Evolutionary conservation across 2,113 vertebrate species (phyloP), one percentile per base, ranked within the genome.

Genomic region (Hippopotamus amphibius): DNA sequence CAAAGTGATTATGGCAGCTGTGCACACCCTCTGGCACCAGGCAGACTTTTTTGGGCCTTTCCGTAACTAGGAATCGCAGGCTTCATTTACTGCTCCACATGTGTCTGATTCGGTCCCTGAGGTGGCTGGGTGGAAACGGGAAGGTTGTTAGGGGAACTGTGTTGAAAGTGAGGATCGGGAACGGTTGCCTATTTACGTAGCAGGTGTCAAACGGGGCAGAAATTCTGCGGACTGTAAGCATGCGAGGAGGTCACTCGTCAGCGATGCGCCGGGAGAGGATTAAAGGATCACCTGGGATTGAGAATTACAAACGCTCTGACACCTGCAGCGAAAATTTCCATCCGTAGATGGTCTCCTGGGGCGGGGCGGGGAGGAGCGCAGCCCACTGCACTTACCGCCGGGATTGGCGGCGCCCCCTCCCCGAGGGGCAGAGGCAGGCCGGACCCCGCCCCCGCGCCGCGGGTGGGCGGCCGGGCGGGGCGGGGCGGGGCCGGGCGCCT

Each of bases 311-410:
- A 16, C 0, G 81, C 46, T 68, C 88, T 7, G 66, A 74, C 88
- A 97, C 97, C 88, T 93, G 97, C 88, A 30, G 94, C 94, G 69
- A 94, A 94, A 95, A 81, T 96, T 95, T 93, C 97, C 97, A 79
- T 41, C 13, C 15, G 10, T 77, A 21, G 84, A 94, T 8, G 17
- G 71, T 0, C 5, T 14, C 33, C 53, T 0, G 9, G 46, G 12
- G 24, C 1, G 12, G 19, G 21, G 37, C 22, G 4, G 12, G n/a
- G 26, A 57, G 72, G 15, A 57, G 80, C 50, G 30, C 74, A 1
- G 86, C 90, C 80, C 83, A 7, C 3, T 55, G 82, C 93, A 8
- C 43, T 3, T 50, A 41, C 1, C 7, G 5, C n/a, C 0, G 53
- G 61, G 33, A 16, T 89, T 57, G 94, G 95, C 65, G 1, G 79